phyloP scores from a whole-genome alignment of 1,140 invertebrate species.

The Zaprionus nigranus region DNA sequence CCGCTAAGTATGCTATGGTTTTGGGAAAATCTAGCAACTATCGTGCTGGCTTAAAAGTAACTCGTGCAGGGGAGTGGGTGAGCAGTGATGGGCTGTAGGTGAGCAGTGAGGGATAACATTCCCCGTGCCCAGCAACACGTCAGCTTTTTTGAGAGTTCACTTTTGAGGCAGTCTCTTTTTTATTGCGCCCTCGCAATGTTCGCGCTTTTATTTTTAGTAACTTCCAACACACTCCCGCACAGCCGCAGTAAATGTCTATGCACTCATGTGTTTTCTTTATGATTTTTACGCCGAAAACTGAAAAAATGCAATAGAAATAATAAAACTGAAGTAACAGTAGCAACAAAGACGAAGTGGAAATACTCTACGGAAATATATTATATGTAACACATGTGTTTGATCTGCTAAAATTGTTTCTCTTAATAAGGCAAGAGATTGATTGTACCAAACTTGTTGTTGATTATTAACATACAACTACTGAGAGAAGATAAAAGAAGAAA shows the following conservation, averaged over 20 bases:
- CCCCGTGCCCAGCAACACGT: neutral
- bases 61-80: too few relatives aligned
- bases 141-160: constrained; percentile 8
- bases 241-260: constrained; percentile 26
- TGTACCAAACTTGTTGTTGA: too few relatives aligned
- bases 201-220: constrained; percentile 68
- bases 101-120: too few relatives aligned
- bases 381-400: too few relatives aligned
- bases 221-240: constrained; percentile 20
- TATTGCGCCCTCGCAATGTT: constrained; percentile 20
- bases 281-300: constrained; percentile 61
- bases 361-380: constrained; percentile 22
- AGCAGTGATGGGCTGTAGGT: too few relatives aligned
- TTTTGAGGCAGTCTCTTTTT: constrained; percentile 14
- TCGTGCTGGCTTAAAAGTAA: too few relatives aligned
- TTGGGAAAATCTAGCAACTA: neutral
- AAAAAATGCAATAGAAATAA: constrained; percentile 67
- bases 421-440: too few relatives aligned
- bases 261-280: constrained; percentile 75
- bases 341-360: neutral
- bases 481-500: too few relatives aligned
- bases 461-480: too few relatives aligned
- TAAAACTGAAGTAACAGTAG: constrained; percentile 36
- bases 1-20: constrained; percentile 28
- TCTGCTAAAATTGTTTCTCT: too few relatives aligned